These are phyloP conservation scores for Drosophila chauvacae DNA, from an alignment of 1,140 invertebrate species.

Conservation along the genomic window DNA sequence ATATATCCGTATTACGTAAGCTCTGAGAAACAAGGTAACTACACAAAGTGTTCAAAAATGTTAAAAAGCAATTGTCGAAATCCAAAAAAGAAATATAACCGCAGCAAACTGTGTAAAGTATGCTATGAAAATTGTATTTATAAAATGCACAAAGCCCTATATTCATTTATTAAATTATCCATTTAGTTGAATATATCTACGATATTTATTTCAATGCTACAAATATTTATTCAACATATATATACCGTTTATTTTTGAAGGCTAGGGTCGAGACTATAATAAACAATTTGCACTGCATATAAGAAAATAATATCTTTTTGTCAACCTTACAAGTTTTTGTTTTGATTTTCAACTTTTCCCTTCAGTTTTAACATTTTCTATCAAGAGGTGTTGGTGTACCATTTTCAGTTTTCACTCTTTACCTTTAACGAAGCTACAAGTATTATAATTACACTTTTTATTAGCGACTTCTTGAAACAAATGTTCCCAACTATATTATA, in stretches of 20 bases:
- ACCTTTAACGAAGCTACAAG: constrained; percentile 9
- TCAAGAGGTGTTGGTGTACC: constrained; percentile 64
- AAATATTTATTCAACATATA: constrained; percentile 18
- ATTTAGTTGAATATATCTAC: constrained; percentile 49
- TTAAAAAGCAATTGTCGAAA: constrained; percentile 82
- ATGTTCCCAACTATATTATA: constrained; percentile 54
- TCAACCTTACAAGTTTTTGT: constrained; percentile 19
- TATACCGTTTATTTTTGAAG: constrained; percentile 51
- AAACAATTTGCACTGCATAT: constrained; percentile 83
- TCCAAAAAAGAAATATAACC: constrained; percentile 39
- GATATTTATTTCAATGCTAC: constrained; percentile 29
- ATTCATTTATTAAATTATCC: constrained; percentile 52
- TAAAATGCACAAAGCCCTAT: constrained; percentile 75
- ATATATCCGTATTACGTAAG: constrained; percentile 43
- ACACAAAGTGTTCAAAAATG: constrained; percentile 77
- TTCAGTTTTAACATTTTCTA: constrained; percentile 31
- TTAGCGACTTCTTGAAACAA: constrained; percentile 28
- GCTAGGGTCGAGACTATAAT: constrained; percentile 77
- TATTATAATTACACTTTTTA: constrained; percentile 38
- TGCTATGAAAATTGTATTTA: constrained; percentile 74
- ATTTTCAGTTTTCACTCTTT: constrained; percentile 45
- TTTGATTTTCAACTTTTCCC: constrained; percentile 1
- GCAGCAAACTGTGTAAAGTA: constrained; percentile 62
- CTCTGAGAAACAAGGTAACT: constrained; percentile 69
- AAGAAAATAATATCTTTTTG: constrained; percentile 27